Base-by-base conservation (phyloP, 2,113 vertebrate species). In the Anseranas semipalmata region DNA sequence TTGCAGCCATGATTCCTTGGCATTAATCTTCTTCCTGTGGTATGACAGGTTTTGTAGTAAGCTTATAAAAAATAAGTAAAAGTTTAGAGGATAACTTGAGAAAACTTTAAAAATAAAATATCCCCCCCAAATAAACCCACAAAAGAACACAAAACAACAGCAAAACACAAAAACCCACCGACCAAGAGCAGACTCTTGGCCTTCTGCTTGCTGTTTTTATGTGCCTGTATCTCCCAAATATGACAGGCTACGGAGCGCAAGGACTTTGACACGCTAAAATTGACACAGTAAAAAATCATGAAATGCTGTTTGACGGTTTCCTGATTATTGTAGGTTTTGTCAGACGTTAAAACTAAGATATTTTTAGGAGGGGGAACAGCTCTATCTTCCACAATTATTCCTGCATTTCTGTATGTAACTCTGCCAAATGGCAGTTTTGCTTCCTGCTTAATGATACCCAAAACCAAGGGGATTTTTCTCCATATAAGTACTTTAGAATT, bases 391-490 rank as follows among this genome's bases (percentile, higher is more conserved):
- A 70, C 62, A 60, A 19, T 81, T 81, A 35, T 65, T 88, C 59
- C 65, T 90, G 56, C 52, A 15, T 89, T 53, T 93, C 71, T 97
- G 7, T 76, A 59, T 94, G 60, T 78, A 83, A 60, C 53, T 95
- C 85, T 15, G 20, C 53, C 66, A 95, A 90, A 81, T 50, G 50
- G 60, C 71, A 85, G 41, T 71, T 90, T 88, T 90, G 22, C 52
- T 27, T 91, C 52, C 66, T 93, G 72, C 21, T 85, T 86, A 72
- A 85, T 58, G 80, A 41, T 86, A 52, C 37, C 91, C 87, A 89
- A 94, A 92, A 95, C 58, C 56, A 71, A 65, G 50, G 53, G 62
- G 43, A 74, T 86, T 96, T 96, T 10, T 25, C 86, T 72, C 37
- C 41, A 58, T 63, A 3, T 17, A 60, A 94, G 58, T 91, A 45